phyloP scores from a whole-genome alignment of 1,140 invertebrate genomes.

The Telenomus remus region DNA sequence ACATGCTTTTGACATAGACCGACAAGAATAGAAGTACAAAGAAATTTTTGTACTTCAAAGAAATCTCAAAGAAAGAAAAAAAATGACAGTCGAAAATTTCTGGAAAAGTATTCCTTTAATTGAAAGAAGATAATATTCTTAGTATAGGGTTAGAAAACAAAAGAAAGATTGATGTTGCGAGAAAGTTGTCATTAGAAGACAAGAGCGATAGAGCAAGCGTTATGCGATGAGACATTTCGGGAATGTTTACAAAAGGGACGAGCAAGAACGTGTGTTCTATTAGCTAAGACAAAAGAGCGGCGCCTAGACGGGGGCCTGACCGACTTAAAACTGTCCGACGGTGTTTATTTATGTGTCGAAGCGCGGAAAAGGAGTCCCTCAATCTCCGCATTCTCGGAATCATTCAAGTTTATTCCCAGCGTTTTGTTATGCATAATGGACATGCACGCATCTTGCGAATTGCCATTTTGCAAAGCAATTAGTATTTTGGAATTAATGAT shows the following conservation, averaged over 20 bases:
- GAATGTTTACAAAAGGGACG: conserved; percentile 72
- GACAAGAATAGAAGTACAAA: too few relatives aligned
- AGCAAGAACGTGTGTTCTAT: conserved; percentile 74
- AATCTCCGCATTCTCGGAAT: conserved; percentile 66
- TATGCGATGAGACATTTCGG: conserved; percentile 73
- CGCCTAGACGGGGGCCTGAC: conserved; percentile 68
- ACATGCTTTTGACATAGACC: conserved; percentile 25
- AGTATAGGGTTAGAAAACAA: too few relatives aligned
- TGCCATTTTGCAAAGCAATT: too few relatives aligned
- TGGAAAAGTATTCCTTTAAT: too few relatives aligned
- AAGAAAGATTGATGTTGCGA: conserved; percentile 10
- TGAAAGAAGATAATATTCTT: too few relatives aligned
- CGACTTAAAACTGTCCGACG: conserved; percentile 67
- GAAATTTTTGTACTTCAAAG: too few relatives aligned
- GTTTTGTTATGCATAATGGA: conserved; percentile 40
- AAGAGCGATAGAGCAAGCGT: conserved; percentile 67
- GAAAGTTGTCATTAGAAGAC: conserved; percentile 26
- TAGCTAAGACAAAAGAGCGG: conserved; percentile 76
- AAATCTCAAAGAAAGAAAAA: too few relatives aligned
- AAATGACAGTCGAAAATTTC: too few relatives aligned
- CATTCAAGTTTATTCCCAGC: conserved; percentile 54
- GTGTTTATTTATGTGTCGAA: conserved; percentile 74
- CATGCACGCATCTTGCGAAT: conserved; percentile 4
- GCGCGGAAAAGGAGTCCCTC: conserved; percentile 72
- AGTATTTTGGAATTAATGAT: too few relatives aligned